Evolutionary conservation across 2,113 vertebrate species (phyloP).

Genomic region (Nerophis lumbriciformis): DNA sequence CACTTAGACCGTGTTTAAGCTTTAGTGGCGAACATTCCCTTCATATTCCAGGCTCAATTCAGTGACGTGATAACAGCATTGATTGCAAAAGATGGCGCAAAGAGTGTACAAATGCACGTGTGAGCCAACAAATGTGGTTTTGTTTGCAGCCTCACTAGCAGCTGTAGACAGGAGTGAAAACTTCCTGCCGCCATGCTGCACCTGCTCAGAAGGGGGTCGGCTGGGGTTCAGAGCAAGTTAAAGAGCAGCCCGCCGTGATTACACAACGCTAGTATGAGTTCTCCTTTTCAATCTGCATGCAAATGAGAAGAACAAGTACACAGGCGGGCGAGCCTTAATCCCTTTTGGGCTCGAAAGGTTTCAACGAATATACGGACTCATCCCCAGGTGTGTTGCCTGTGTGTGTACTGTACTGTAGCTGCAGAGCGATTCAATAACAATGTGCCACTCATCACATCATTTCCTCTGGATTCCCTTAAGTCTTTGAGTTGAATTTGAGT

Average conservation of each 20-base stretch:
- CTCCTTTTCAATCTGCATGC: conserved; percentile 5
- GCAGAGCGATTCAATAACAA: conserved; percentile 3
- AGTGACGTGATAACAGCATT: conserved; percentile 10
- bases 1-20: conserved; percentile 5
- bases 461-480: background rate
- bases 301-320: background rate
- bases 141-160: conserved; percentile 24
- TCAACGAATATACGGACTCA: background rate
- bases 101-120: background rate
- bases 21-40: background rate
- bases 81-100: conserved; percentile 24
- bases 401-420: background rate
- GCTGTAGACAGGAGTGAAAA: conserved; percentile 36
- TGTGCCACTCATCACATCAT: background rate
- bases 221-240: conserved; percentile 43
- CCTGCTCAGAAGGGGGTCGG: conserved; percentile 41
- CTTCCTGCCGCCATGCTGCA: conserved; percentile 31
- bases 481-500: background rate
- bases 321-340: background rate
- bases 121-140: conserved; percentile 12
- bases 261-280: conserved; percentile 11
- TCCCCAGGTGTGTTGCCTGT: background rate
- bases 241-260: conserved; percentile 25
- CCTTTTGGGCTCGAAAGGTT: conserved; percentile 4
- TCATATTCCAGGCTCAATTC: conserved; percentile 1